Evolutionary conservation across 2,113 vertebrate genomes (phyloP).

Genomic region (Rafetus swinhoei): DNA sequence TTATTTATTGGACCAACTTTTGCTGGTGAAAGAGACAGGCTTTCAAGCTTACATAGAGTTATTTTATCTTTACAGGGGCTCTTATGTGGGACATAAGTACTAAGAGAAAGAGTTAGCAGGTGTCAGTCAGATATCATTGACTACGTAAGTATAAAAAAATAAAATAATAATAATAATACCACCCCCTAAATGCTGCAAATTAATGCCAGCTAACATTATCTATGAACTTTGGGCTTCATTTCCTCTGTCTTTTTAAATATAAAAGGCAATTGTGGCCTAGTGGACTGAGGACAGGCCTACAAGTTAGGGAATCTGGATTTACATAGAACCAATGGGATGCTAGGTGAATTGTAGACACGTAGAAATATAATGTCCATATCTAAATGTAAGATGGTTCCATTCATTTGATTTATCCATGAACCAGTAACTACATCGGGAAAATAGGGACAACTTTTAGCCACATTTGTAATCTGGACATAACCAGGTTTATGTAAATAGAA

Average conservation of each 20-base stretch:
- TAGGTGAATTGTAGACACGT: not conserved
- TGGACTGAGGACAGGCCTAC: not conserved
- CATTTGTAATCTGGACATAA: not conserved
- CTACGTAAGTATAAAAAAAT: not conserved
- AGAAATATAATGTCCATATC: not conserved
- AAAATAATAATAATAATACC: not conserved
- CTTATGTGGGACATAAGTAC: not conserved
- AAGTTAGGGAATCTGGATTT: not conserved
- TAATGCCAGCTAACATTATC: not conserved
- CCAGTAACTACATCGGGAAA: not conserved
- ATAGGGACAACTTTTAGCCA: not conserved
- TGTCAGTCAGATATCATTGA: not conserved
- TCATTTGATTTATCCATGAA: not conserved
- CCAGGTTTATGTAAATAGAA: not conserved
- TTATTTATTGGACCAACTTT: not conserved
- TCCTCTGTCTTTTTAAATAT: not conserved
- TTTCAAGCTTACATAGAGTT: not conserved
- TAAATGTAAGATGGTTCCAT: not conserved
- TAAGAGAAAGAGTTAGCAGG: not conserved
- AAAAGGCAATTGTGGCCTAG: not conserved
- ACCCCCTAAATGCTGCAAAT: not conserved
- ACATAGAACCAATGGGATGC: not conserved
- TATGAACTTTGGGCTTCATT: not conserved
- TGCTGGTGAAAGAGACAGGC: not conserved
- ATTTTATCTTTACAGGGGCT: not conserved